These are phyloP conservation scores for Griposia aprilina DNA, from an alignment of 2,888 invertebrate species.

Conservation along the genomic window DNA sequence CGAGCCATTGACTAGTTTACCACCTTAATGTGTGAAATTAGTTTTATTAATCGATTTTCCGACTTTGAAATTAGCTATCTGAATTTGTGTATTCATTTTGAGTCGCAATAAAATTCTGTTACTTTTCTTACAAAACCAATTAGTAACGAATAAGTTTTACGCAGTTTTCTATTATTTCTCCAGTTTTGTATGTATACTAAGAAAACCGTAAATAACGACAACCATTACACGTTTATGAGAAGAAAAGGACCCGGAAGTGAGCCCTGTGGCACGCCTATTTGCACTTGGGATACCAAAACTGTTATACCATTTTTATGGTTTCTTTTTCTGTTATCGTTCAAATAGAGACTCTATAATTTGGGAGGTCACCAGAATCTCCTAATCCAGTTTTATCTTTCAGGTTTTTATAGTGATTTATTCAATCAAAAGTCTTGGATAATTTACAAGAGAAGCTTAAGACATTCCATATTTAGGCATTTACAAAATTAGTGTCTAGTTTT, in stretches of 20 bases:
- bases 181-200: not conserved
- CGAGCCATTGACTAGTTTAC: too few species aligned
- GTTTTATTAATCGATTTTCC: slow-evolving; percentile 52
- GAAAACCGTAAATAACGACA: not conserved
- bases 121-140: slow-evolving; percentile 13
- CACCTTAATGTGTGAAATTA: slow-evolving; percentile 36
- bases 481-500: not conserved
- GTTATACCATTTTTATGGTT: not conserved
- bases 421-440: slow-evolving; percentile 11
- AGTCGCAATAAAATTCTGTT: not conserved
- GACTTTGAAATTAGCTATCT: slow-evolving; percentile 10
- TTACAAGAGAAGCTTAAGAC: not conserved
- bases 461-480: not conserved
- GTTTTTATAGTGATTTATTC: not conserved
- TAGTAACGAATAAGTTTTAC: not conserved
- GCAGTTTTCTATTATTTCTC: not conserved
- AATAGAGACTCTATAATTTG: not conserved
- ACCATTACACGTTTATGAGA: not conserved
- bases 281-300: not conserved
- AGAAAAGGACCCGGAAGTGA: not conserved
- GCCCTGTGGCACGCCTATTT: slow-evolving; percentile 17
- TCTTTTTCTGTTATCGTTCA: not conserved
- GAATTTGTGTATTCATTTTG: slow-evolving; percentile 7
- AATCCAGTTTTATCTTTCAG: not conserved
- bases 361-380: not conserved